Conservation (phyloP, 2,113 vertebrate genomes). For the Vombatus ursinus region DNA sequence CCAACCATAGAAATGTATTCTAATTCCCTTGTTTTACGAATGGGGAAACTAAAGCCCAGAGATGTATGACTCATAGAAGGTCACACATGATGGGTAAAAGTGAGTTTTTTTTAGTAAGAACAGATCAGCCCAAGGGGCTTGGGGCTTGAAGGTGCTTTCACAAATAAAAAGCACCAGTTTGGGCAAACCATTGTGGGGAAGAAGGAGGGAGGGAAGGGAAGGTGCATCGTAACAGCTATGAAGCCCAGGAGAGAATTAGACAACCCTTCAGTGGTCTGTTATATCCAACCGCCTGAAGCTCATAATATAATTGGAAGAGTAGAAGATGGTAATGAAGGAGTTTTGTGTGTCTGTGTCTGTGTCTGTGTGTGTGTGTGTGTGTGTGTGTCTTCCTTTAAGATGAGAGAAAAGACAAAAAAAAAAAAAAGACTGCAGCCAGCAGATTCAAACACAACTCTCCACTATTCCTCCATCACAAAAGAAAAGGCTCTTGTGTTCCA, state of each 20-base stretch:
- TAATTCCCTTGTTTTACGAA: background rate
- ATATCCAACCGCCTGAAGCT: fast-evolving
- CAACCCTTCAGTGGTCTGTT: background rate
- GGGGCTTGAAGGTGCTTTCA: background rate
- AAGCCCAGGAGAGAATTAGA: background rate
- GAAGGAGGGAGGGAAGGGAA: background rate
- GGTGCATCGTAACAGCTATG: background rate
- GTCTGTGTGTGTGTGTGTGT: too few relatives aligned
- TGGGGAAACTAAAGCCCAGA: background rate
- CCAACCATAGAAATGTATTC: background rate
- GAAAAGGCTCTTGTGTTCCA: slow-evolving; percentile 28
- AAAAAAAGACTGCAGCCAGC: background rate
- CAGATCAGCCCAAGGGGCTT: background rate
- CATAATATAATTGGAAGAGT: slow-evolving; percentile 6
- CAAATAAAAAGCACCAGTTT: background rate
- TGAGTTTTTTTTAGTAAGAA: background rate
- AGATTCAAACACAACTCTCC: background rate
- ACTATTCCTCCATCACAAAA: background rate
- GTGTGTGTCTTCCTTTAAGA: background rate
- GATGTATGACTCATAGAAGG: background rate
- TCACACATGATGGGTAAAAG: background rate
- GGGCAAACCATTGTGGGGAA: background rate
- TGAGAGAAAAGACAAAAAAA: slow-evolving; percentile 26
- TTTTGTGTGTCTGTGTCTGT: too few relatives aligned
- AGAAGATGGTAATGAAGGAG: background rate